A percentile compares a stretch with the other conserved stretches of the same genome.
Evolutionary conservation across 1,140 invertebrate species (phyloP).

Genomic region (Heliconius hewitsoni): DNA sequence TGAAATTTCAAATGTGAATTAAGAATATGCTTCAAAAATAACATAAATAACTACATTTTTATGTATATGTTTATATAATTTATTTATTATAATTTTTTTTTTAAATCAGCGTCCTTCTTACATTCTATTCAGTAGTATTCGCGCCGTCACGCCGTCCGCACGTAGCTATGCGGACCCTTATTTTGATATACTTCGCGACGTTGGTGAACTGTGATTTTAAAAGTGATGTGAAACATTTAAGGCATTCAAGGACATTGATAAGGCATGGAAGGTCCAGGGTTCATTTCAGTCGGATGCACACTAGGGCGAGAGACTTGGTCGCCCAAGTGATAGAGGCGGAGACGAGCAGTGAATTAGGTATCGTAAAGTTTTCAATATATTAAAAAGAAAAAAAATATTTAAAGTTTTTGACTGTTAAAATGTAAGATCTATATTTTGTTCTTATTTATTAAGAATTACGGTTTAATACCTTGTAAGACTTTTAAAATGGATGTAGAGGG

Average conservation of each 20-base stretch:
- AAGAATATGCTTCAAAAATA: too few relatives aligned
- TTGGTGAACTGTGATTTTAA: conserved; percentile 64
- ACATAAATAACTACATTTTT: too few relatives aligned
- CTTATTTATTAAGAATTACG: too few relatives aligned
- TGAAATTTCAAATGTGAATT: too few relatives aligned
- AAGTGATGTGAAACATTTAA: conserved; percentile 64
- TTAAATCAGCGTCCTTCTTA: neutral
- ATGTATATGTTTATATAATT: too few relatives aligned
- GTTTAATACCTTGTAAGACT: too few relatives aligned
- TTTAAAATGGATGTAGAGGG: too few relatives aligned
- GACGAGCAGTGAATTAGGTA: conserved; percentile 63
- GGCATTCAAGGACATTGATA: conserved; percentile 62
- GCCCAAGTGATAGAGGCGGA: conserved; percentile 65
- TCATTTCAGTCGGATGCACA: conserved; percentile 58
- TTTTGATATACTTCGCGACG: conserved; percentile 67
- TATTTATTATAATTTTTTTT: too few relatives aligned
- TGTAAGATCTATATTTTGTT: too few relatives aligned
- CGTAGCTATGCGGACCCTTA: conserved; percentile 62
- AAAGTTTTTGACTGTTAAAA: too few relatives aligned
- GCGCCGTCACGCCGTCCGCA: conserved; percentile 49
- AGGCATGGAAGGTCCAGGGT: conserved; percentile 67
- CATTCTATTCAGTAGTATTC: conserved; percentile 47
- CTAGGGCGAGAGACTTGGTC: conserved; percentile 55
- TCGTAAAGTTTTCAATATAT: conserved; percentile 2
- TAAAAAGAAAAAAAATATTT: neutral